Conservation (phyloP, 2,797 vertebrate genomes). For the Perodicticus potto region DNA sequence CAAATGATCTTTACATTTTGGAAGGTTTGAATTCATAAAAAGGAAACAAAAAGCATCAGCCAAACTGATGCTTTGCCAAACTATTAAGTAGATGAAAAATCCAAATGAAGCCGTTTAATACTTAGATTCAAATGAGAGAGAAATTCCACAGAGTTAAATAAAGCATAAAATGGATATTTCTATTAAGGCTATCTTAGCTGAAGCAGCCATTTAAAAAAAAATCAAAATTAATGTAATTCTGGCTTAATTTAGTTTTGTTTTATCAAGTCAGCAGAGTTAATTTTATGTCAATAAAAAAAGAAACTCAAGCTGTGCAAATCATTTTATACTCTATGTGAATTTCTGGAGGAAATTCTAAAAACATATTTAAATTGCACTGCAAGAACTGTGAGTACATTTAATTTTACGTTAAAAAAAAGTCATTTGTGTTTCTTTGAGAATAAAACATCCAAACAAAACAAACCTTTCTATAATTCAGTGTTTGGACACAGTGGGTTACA, state of each 20-base stretch:
- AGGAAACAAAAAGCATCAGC: background rate
- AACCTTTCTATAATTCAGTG: conserved; percentile 68
- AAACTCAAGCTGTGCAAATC: conserved; percentile 80
- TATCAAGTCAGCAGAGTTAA: conserved; percentile 75
- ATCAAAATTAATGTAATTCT: conserved; percentile 77
- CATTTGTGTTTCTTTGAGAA: conserved; percentile 69
- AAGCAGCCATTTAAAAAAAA: conserved; percentile 54
- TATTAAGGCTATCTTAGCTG: conserved; percentile 65
- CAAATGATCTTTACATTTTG: conserved; percentile 6
- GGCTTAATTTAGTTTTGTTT: conserved; percentile 64
- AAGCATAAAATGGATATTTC: conserved; percentile 73
- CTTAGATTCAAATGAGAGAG: conserved; percentile 50
- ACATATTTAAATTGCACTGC: conserved; percentile 71
- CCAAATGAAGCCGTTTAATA: conserved; percentile 16
- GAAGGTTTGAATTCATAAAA: conserved; percentile 54
- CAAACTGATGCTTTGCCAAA: conserved; percentile 12
- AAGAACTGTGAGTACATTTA: conserved; percentile 73
- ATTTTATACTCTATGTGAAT: conserved; percentile 71
- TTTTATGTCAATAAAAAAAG: conserved; percentile 75
- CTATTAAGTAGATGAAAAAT: conserved; percentile 55
- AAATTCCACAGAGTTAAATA: conserved; percentile 65
- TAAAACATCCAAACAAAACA: conserved; percentile 70
- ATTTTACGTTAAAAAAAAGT: conserved; percentile 66
- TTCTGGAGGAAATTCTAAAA: conserved; percentile 75
- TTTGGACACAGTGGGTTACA: conserved; percentile 52